Percentiles rank a stretch among this genome's conserved stretches.
Conservation (phyloP, 2,797 vertebrate genomes). For the Siniperca scherzeri region DNA sequence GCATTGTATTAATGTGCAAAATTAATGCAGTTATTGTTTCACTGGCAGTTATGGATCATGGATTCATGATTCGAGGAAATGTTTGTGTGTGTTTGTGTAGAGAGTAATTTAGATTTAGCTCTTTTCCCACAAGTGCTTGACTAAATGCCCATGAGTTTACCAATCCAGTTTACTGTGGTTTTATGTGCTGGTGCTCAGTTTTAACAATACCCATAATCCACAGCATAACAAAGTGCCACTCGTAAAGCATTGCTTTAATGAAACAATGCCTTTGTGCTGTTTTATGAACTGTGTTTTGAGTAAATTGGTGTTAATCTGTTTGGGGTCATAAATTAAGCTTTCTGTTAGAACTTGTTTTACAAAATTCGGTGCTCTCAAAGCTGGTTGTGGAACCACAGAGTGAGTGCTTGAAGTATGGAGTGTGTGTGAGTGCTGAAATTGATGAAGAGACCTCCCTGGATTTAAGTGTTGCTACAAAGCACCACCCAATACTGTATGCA, state of each 20-base stretch:
- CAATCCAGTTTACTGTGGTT: conserved; percentile 64
- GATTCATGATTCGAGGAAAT: conserved; percentile 33
- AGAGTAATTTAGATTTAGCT: conserved; percentile 54
- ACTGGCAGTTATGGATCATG: conserved; percentile 19
- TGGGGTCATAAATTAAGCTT: conserved; percentile 62
- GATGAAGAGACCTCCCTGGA: conserved; percentile 75
- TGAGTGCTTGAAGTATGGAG: conserved; percentile 33
- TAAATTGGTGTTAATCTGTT: conserved; percentile 75
- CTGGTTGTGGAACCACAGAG: conserved; percentile 45
- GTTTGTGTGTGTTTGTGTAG: conserved; percentile 33
- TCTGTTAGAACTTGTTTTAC: conserved; percentile 58
- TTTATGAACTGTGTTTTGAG: conserved; percentile 65
- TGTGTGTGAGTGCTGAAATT: conserved; percentile 51
- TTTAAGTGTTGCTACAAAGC: conserved; percentile 71
- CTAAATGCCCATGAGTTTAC: conserved; percentile 60
- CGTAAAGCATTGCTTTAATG: conserved; percentile 70
- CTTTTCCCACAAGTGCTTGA: conserved; percentile 61
- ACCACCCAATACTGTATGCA: conserved; percentile 64
- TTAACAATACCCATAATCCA: conserved; percentile 76
- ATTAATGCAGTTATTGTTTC: conserved; percentile 36
- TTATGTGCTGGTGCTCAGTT: conserved; percentile 68
- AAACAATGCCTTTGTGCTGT: conserved; percentile 61
- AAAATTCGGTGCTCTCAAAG: conserved; percentile 48
- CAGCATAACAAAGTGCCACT: conserved; percentile 65
- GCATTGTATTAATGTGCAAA: conserved; percentile 36